These are phyloP conservation scores for Cirrhinus molitorella DNA, from an alignment of 2,797 vertebrate genomes.

Conservation along the genomic window DNA sequence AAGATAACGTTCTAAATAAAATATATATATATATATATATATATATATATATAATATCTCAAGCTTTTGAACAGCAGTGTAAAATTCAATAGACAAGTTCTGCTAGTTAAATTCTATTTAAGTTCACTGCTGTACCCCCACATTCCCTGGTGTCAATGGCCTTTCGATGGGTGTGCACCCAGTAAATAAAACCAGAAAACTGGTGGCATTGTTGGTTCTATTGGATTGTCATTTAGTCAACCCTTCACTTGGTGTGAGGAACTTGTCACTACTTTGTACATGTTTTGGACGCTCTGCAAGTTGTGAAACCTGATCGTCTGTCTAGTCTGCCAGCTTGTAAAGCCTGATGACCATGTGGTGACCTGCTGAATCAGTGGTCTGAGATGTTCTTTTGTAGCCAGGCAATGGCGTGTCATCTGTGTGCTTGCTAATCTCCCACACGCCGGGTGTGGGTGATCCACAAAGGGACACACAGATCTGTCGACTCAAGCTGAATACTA, in stretches of 20 bases:
- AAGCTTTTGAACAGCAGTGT: neutral
- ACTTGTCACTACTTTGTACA: neutral
- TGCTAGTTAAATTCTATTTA: neutral
- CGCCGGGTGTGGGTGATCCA: conserved; percentile 30
- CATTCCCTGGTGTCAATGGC: neutral
- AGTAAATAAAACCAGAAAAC: neutral
- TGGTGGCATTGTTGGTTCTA: neutral
- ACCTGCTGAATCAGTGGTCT: conserved; percentile 72
- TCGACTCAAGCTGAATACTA: neutral
- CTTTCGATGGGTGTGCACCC: neutral
- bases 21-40: too few species aligned
- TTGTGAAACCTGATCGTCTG: neutral
- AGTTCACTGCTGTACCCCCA: neutral
- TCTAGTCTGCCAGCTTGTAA: conserved; percentile 2
- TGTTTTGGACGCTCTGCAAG: neutral
- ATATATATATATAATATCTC: too few species aligned
- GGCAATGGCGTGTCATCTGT: conserved; percentile 69
- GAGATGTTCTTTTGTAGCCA: conserved; percentile 63
- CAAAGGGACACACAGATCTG: conserved; percentile 4
- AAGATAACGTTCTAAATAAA: too few species aligned
- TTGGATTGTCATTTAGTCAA: neutral
- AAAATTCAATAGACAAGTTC: neutral
- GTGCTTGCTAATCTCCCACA: conserved; percentile 75
- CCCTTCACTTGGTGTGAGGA: neutral
- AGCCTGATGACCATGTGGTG: conserved; percentile 17